Percentiles rank a stretch among this genome's conserved stretches.
Conservation (phyloP, 1,140 invertebrate species). For the Drosophila oshimai region DNA sequence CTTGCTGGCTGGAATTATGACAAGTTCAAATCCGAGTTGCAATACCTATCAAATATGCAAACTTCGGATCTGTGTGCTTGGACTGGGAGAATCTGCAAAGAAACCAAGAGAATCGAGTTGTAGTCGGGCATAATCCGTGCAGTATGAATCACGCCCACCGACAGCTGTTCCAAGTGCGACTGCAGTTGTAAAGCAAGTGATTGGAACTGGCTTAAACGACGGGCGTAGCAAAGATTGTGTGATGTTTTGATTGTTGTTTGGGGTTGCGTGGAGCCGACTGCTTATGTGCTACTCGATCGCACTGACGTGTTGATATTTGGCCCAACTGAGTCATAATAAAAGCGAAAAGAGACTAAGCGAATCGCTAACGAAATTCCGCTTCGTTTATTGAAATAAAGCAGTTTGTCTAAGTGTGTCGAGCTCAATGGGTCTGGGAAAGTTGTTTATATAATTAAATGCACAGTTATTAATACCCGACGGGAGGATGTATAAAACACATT, state of each 20-base stretch:
- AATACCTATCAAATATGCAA: constrained; percentile 48
- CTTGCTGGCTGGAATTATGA: constrained; percentile 53
- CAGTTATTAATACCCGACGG: neutral
- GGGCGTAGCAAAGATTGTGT: neutral
- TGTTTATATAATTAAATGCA: constrained; percentile 18
- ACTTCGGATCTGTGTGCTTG: constrained; percentile 51
- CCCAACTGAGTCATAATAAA: constrained; percentile 10
- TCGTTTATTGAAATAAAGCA: neutral
- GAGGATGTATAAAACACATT: neutral
- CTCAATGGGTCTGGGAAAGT: neutral
- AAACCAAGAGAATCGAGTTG: neutral
- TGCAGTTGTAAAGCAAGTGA: neutral
- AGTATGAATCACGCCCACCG: neutral
- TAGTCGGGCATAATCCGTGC: neutral
- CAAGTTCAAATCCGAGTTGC: constrained; percentile 77
- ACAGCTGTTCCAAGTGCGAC: neutral
- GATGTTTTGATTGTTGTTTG: neutral
- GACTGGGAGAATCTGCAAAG: constrained; percentile 61
- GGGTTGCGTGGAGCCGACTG: neutral
- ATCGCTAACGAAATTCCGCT: neutral
- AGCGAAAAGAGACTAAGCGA: neutral
- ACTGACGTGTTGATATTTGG: constrained; percentile 14
- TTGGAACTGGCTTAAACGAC: neutral
- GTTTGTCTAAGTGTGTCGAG: neutral
- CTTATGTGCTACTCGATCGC: neutral